Conservation (phyloP, 2,797 vertebrate genomes). For the Esox lucius region DNA sequence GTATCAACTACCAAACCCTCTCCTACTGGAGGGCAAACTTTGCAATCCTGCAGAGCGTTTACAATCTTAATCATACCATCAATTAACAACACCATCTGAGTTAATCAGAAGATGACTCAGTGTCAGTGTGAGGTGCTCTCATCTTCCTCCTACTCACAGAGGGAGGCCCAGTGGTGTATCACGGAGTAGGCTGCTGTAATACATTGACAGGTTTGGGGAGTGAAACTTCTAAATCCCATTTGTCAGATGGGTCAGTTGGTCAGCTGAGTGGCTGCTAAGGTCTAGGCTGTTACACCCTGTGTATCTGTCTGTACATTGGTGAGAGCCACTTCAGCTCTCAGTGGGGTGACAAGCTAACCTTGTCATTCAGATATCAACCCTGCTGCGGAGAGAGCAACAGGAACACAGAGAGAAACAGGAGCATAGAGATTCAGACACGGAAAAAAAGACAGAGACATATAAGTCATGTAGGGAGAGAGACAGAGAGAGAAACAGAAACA, state of each 20-base stretch:
- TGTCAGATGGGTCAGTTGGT: not conserved
- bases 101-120: slow-evolving; percentile 40
- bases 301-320: slow-evolving; percentile 28
- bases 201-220: not conserved
- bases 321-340: not conserved
- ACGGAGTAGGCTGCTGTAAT: not conserved
- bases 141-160: not conserved
- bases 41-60: slow-evolving; percentile 48
- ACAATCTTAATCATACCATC: slow-evolving; percentile 65
- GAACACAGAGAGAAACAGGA: no score
- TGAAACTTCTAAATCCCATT: not conserved
- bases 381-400: not conserved
- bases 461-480: slow-evolving; percentile 12
- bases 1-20: slow-evolving; percentile 34
- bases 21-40: slow-evolving; percentile 51
- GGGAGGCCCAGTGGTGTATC: slow-evolving; percentile 45
- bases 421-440: slow-evolving; percentile 42
- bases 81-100: slow-evolving; percentile 55
- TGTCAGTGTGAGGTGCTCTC: not conserved
- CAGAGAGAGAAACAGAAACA: slow-evolving; percentile 45
- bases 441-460: slow-evolving; percentile 49
- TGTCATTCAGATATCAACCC: slow-evolving; percentile 23
- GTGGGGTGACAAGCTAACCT: slow-evolving; percentile 1
- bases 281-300: not conserved
- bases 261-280: not conserved